These are phyloP conservation scores for Zaprionus gabonicus DNA, from an alignment of 1,140 invertebrate species.

Conservation along the genomic window DNA sequence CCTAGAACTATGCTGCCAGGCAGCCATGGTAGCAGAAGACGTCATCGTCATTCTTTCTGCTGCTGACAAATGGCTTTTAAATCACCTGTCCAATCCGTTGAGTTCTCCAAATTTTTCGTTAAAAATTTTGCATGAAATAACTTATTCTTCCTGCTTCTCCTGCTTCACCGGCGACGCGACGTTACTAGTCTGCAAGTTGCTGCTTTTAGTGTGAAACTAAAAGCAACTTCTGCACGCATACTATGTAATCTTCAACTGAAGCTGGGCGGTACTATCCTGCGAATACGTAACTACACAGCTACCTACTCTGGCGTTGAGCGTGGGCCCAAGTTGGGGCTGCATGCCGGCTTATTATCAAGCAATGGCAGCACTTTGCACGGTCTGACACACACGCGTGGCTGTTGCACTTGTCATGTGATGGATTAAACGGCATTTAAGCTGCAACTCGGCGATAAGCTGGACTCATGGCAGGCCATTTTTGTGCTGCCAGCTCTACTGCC, in stretches of 20 bases:
- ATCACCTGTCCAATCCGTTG: conserved; percentile 67
- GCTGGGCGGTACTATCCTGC: conserved; percentile 26
- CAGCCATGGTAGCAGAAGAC: conserved; percentile 20
- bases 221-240: conserved; percentile 42
- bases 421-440: conserved; percentile 72
- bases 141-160: neutral
- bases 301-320: conserved; percentile 17
- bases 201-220: conserved; percentile 39
- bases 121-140: conserved; percentile 47
- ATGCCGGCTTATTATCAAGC: conserved; percentile 76
- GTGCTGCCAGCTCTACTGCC: conserved; percentile 40
- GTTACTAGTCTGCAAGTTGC: conserved; percentile 58
- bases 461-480: conserved; percentile 60
- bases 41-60: conserved; percentile 18
- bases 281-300: conserved; percentile 59
- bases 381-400: conserved; percentile 41
- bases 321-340: conserved; percentile 40
- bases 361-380: conserved; percentile 64
- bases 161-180: neutral
- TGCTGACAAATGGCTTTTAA: conserved; percentile 78
- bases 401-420: conserved; percentile 58
- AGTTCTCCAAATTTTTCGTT: conserved; percentile 35
- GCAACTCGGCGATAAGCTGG: conserved; percentile 65
- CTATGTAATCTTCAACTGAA: conserved; percentile 7
- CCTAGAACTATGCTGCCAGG: neutral